Conservation (phyloP, 2,113 vertebrate genomes). For the Corydoras sp. region DNA sequence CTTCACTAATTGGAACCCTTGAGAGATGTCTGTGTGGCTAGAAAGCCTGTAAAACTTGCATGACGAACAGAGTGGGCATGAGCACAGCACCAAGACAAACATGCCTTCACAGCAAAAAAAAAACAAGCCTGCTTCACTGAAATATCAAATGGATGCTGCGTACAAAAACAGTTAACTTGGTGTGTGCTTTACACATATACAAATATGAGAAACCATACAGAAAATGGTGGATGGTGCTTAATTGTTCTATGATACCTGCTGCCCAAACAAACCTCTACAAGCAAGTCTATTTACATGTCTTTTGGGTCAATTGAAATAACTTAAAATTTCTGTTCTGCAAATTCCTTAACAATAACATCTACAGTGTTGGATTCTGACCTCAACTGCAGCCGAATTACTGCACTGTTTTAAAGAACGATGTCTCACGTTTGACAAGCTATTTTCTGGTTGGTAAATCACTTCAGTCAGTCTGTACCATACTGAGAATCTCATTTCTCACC, state of each 20-base stretch:
- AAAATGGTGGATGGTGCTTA: not conserved
- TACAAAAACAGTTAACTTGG: not conserved
- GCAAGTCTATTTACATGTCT: no score
- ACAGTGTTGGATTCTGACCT: not conserved
- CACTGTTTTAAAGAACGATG: not conserved
- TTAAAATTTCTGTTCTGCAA: no score
- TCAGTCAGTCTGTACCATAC: not conserved
- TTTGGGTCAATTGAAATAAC: no score
- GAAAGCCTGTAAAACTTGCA: not conserved
- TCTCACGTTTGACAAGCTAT: conserved; percentile 13
- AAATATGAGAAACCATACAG: not conserved
- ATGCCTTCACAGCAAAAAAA: not conserved
- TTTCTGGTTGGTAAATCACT: conserved; percentile 10
- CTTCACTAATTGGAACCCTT: not conserved
- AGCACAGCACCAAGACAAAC: conserved; percentile 8
- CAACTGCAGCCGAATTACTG: conserved; percentile 12
- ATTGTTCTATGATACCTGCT: not conserved
- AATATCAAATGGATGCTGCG: conserved; percentile 20
- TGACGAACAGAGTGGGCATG: not conserved
- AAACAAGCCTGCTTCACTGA: not conserved
- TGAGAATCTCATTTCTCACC: not conserved
- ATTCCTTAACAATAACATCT: not conserved
- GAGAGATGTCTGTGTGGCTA: not conserved
- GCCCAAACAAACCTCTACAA: not conserved
- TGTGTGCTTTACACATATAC: not conserved